phyloP scores from a whole-genome alignment of 1,140 invertebrate genomes.

The Pachypeltis micranthus region DNA sequence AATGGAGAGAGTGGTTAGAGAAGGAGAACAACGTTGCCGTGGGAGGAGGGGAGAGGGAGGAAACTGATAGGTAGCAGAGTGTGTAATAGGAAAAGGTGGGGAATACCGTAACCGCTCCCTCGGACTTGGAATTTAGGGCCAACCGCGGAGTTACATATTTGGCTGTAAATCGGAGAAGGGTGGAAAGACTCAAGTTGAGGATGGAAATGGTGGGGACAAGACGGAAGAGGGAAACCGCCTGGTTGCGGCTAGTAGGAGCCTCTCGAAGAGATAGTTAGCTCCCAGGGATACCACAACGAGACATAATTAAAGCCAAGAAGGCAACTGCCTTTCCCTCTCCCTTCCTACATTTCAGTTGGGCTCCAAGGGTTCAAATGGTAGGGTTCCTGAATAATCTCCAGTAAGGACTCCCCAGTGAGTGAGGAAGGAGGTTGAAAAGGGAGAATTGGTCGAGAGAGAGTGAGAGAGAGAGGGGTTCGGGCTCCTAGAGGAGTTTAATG shows the following conservation, averaged over 20 bases:
- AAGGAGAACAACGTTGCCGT: no score
- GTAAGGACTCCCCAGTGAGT: constrained; percentile 4
- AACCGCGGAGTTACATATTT: constrained; percentile 14
- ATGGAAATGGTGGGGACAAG: neutral
- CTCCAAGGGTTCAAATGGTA: neutral
- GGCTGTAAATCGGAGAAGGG: constrained; percentile 8
- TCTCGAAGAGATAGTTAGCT: constrained; percentile 12
- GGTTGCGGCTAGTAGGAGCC: constrained; percentile 4
- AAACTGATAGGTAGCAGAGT: constrained; percentile 4
- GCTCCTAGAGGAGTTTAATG: constrained; percentile 9
- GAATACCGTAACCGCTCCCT: no score
- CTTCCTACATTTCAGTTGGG: neutral
- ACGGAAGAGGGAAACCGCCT: neutral
- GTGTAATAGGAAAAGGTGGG: neutral
- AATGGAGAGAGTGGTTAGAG: no score
- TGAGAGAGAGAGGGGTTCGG: neutral
- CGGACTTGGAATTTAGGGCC: constrained; percentile 6
- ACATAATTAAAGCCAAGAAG: constrained; percentile 16
- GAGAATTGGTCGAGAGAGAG: neutral
- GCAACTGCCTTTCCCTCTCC: neutral
- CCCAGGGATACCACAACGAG: constrained; percentile 13
- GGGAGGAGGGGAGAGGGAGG: neutral
- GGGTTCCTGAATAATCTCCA: constrained; percentile 12
- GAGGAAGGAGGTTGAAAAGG: neutral
- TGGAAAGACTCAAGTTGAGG: no score